phyloP scores from a whole-genome alignment of 2,888 invertebrate genomes.

The Alviniconcha strummeri region DNA sequence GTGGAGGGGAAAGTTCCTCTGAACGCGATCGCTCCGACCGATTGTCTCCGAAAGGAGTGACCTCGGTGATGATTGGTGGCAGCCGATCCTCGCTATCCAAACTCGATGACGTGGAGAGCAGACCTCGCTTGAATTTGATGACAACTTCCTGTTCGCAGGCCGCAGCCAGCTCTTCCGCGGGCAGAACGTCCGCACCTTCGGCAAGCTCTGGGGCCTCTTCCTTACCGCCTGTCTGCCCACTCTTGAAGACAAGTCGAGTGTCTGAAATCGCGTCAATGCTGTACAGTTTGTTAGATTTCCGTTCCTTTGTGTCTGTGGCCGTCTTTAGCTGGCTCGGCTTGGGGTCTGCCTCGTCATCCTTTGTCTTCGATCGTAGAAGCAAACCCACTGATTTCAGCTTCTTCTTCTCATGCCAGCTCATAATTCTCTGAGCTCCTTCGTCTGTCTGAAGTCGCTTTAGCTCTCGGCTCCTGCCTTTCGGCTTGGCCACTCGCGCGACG shows the following conservation, averaged over 20 bases:
- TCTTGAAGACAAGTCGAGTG: slow-evolving; percentile 28
- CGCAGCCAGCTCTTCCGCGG: not conserved
- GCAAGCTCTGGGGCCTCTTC: not conserved
- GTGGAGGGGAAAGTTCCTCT: slow-evolving; percentile 30
- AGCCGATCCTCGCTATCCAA: slow-evolving; percentile 16
- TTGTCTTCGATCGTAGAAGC: slow-evolving; percentile 16
- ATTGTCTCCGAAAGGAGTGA: slow-evolving; percentile 15
- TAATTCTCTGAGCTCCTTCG: slow-evolving; percentile 20
- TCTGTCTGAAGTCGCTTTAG: slow-evolving; percentile 26
- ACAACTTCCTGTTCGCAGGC: not conserved
- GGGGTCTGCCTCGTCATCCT: not conserved
- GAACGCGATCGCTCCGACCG: slow-evolving; percentile 14
- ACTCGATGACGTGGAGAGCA: slow-evolving; percentile 9
- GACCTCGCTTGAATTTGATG: not conserved
- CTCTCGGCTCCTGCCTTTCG: slow-evolving; percentile 15
- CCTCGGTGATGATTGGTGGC: slow-evolving; percentile 23
- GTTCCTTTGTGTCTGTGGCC: not conserved
- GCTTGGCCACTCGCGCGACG: not conserved
- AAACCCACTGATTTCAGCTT: slow-evolving; percentile 25
- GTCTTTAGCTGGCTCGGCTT: not conserved
- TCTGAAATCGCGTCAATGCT: slow-evolving; percentile 30
- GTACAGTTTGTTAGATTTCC: slow-evolving; percentile 16
- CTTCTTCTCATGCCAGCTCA: slow-evolving; percentile 13
- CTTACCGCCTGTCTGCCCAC: not conserved
- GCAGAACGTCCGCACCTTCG: not conserved